Conservation (phyloP, 2,888 invertebrate genomes). For the Ophraella communa region DNA sequence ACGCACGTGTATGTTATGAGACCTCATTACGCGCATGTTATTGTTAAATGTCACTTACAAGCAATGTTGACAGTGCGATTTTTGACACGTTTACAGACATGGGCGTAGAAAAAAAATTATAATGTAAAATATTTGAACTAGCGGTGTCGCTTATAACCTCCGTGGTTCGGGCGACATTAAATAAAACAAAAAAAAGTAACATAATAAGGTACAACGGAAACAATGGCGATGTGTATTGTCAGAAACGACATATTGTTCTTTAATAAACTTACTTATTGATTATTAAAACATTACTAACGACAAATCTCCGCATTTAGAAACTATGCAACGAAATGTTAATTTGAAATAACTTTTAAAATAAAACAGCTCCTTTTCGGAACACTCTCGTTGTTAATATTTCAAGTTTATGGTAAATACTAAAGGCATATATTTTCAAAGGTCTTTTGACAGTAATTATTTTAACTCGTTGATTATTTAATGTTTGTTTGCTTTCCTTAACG, state of each 20-base stretch:
- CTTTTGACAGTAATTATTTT: background rate
- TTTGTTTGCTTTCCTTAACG: background rate
- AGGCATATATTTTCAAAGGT: background rate
- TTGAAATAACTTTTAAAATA: constrained; percentile 9
- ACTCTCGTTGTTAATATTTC: constrained; percentile 27
- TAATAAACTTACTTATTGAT: constrained; percentile 17
- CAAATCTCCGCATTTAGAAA: constrained; percentile 3
- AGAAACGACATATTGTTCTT: constrained; percentile 11
- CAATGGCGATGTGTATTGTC: constrained; percentile 8
- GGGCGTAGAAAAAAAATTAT: no score
- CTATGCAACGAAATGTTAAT: constrained; percentile 17
- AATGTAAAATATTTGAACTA: no score
- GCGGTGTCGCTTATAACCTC: no score
- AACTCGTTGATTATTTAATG: background rate
- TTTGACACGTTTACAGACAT: no score
- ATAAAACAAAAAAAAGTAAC: no score
- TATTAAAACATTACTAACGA: constrained; percentile 16
- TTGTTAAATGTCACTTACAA: no score
- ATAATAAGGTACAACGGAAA: no score
- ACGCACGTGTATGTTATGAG: no score
- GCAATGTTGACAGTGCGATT: no score
- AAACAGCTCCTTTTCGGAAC: constrained; percentile 23
- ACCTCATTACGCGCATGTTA: no score
- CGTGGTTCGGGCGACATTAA: no score
- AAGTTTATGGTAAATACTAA: background rate